Evolutionary conservation across 1,140 invertebrate species (phyloP).

Genomic region (Drosophila kurseongensis): DNA sequence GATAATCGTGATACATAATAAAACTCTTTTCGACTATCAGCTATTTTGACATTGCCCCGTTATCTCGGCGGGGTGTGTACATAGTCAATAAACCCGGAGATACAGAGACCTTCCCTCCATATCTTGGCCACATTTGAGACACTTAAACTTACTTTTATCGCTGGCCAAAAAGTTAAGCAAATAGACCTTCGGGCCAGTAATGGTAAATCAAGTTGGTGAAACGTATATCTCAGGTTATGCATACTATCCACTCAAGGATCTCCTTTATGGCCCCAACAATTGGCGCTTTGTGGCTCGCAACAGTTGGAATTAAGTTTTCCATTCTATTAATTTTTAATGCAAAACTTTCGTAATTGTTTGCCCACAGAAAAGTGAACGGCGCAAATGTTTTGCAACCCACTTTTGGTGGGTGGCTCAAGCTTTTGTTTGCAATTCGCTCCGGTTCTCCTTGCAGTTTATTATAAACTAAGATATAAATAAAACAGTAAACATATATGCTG

Average conservation of each 20-base stretch:
- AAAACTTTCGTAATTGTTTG: conserved; percentile 74
- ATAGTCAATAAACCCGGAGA: conserved; percentile 11
- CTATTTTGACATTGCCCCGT: conserved; percentile 7
- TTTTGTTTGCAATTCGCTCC: conserved; percentile 36
- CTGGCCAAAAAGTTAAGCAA: conserved; percentile 25
- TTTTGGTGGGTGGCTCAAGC: conserved; percentile 36
- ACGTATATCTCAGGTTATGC: conserved; percentile 12
- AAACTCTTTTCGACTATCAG: conserved; percentile 9
- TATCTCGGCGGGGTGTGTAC: conserved; percentile 25
- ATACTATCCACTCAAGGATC: conserved; percentile 26
- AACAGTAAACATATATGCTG: conserved; percentile 5
- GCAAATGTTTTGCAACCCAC: conserved; percentile 53
- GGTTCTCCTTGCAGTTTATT: conserved; percentile 37
- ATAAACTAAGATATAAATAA: conserved; percentile 14
- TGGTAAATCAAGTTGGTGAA: conserved; percentile 29
- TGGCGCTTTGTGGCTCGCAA: conserved; percentile 42
- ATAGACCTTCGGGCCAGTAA: conserved; percentile 27
- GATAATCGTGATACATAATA: conserved; percentile 25
- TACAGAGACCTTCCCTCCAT: conserved; percentile 24
- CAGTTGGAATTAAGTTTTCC: conserved; percentile 49
- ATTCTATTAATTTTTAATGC: conserved; percentile 68
- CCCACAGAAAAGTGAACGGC: conserved; percentile 67
- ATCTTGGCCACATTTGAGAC: conserved; percentile 12
- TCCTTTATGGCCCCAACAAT: conserved; percentile 12
- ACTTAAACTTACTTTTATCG: conserved; percentile 38